Percentiles rank a stretch among this genome's conserved stretches.
phyloP scores from a whole-genome alignment of 2,113 vertebrate genomes.

The Bagarius yarrelli region DNA sequence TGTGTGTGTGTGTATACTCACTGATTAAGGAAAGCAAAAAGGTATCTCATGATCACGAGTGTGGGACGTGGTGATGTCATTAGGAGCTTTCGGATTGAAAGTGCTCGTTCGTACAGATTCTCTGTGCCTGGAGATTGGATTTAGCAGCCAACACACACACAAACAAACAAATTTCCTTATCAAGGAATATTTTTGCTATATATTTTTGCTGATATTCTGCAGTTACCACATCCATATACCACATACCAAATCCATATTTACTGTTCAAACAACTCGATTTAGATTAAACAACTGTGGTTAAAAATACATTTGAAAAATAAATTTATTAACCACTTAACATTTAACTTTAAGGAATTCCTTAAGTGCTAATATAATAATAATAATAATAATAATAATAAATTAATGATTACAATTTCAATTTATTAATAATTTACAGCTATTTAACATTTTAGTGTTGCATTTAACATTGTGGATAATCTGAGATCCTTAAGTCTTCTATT shows the following conservation, averaged over 20 bases:
- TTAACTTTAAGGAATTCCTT: too few species aligned
- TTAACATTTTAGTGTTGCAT: too few species aligned
- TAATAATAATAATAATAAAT: too few species aligned
- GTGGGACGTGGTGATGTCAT: constrained; percentile 86
- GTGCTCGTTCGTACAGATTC: constrained; percentile 93
- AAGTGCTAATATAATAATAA: too few species aligned
- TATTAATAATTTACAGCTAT: too few species aligned
- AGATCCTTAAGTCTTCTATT: too few species aligned
- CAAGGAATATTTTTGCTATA: neutral
- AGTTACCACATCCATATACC: neutral
- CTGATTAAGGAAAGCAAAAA: constrained; percentile 99
- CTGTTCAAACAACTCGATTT: neutral
- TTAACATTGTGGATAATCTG: too few species aligned
- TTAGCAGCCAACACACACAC: constrained; percentile 1
- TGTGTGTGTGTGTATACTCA: constrained; percentile 68
- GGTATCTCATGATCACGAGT: constrained; percentile 96
- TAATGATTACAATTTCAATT: too few species aligned
- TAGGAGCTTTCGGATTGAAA: constrained; percentile 93
- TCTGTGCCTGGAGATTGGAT: constrained; percentile 80
- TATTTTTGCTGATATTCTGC: neutral
- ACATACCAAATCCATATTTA: neutral
- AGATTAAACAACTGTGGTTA: neutral
- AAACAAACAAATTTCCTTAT: neutral
- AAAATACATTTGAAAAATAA: too few species aligned
- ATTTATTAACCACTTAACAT: too few species aligned